Conservation (phyloP, 1,140 invertebrate genomes). For the Euborellia annulipes region DNA sequence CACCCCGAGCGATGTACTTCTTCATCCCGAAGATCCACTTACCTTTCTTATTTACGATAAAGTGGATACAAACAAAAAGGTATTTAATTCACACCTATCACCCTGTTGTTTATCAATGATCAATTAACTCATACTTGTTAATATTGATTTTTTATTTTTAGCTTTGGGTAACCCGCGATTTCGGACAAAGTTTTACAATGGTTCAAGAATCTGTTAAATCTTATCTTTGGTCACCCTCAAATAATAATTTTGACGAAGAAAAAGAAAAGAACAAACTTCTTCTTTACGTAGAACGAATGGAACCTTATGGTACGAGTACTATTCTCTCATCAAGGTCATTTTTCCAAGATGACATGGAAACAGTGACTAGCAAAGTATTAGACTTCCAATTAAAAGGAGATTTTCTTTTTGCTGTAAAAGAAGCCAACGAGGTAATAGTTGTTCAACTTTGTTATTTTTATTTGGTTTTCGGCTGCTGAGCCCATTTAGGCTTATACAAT, state of each 20-base stretch:
- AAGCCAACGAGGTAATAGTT: conserved; percentile 15
- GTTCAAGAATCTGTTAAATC: conserved; percentile 58
- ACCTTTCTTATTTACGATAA: conserved; percentile 54
- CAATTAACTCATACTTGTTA: too few relatives aligned
- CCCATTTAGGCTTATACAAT: too few relatives aligned
- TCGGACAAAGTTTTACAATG: conserved; percentile 49
- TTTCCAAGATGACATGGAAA: conserved; percentile 20
- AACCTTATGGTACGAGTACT: conserved; percentile 40
- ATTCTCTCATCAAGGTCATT: conserved; percentile 37
- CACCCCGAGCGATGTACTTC: conserved; percentile 55
- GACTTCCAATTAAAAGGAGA: conserved; percentile 70
- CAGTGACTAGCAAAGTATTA: conserved; percentile 30
- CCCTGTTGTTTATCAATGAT: too few relatives aligned
- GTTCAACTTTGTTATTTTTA: too few relatives aligned
- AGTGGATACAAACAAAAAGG: conserved; percentile 43
- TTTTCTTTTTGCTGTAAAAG: conserved; percentile 68
- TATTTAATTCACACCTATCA: too few relatives aligned
- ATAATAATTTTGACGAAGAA: conserved; percentile 12
- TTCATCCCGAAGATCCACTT: conserved; percentile 47
- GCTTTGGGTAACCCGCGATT: conserved; percentile 60
- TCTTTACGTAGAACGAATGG: conserved; percentile 53
- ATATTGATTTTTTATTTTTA: conserved; percentile 28
- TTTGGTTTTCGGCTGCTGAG: too few relatives aligned
- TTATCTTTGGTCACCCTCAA: conserved; percentile 42
- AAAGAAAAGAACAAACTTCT: conserved; percentile 29